Percentiles rank a stretch among this genome's conserved stretches.
Evolutionary conservation across 2,888 invertebrate genomes (phyloP).

Genomic region (Drosophila quinaria): DNA sequence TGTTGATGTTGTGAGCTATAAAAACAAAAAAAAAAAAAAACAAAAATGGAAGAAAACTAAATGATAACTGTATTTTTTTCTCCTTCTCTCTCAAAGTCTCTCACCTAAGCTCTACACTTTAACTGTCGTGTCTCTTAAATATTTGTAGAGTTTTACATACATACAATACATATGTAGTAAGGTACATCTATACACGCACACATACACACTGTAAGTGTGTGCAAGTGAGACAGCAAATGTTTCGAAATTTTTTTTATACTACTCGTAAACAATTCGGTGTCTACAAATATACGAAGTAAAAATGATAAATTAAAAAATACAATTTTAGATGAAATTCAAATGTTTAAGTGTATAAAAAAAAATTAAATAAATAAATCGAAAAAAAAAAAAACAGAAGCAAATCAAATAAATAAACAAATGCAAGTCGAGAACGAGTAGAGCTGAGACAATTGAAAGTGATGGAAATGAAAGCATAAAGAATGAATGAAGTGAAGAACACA

Average conservation of each 20-base stretch:
- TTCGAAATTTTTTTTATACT: constrained; percentile 71
- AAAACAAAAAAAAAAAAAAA: constrained; percentile 22
- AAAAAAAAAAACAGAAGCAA: constrained; percentile 23
- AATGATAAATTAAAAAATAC: constrained; percentile 14
- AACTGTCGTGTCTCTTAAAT: constrained; percentile 75
- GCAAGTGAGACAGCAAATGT: constrained; percentile 40
- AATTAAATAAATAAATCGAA: constrained; percentile 24
- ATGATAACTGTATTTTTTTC: constrained; percentile 67
- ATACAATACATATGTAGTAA: constrained; percentile 3
- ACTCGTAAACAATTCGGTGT: constrained; percentile 69
- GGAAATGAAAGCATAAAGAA: background rate
- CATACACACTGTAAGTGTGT: constrained; percentile 19
- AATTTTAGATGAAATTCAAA: constrained; percentile 69
- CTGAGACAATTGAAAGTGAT: constrained; percentile 5
- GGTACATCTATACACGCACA: constrained; percentile 21
- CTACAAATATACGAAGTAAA: constrained; percentile 72
- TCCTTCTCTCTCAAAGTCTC: constrained; percentile 67
- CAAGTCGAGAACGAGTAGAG: constrained; percentile 19
- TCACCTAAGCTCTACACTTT: constrained; percentile 66
- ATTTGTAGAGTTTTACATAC: constrained; percentile 67
- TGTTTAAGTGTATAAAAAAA: constrained; percentile 51
- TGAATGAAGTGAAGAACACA: constrained; percentile 16
- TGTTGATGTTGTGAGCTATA: constrained; percentile 85
- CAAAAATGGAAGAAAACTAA: constrained; percentile 22
- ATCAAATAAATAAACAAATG: constrained; percentile 21